Percentiles rank a stretch among this genome's conserved stretches.
Conservation (phyloP, 2,888 invertebrate species). For the Choreutis nemorana region DNA sequence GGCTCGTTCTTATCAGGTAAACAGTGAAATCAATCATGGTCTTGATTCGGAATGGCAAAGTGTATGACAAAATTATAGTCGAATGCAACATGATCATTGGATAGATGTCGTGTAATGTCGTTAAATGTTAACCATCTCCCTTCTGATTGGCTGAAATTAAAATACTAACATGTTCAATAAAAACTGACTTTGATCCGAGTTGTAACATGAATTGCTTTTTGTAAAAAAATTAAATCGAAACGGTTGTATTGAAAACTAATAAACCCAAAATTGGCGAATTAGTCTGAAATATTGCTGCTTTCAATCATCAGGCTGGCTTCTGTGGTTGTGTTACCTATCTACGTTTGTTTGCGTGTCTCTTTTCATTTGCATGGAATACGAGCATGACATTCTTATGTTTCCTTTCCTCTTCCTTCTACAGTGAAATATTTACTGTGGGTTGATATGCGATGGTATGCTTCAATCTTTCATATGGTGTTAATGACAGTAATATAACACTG, state of each 20-base stretch:
- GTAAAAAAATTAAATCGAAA: no score
- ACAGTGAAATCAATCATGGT: slow-evolving; percentile 58
- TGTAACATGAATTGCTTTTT: no score
- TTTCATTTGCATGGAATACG: slow-evolving; percentile 63
- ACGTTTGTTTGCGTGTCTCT: slow-evolving; percentile 59
- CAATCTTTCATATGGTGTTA: not conserved
- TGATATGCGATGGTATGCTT: no score
- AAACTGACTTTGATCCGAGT: no score
- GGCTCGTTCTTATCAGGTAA: slow-evolving; percentile 89
- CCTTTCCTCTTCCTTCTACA: slow-evolving; percentile 38
- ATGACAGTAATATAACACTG: not conserved
- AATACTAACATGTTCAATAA: no score
- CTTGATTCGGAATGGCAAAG: slow-evolving; percentile 59
- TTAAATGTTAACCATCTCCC: slow-evolving; percentile 27
- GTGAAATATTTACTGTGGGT: slow-evolving; percentile 31
- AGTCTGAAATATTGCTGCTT: slow-evolving; percentile 38
- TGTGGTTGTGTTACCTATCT: slow-evolving; percentile 49
- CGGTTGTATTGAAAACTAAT: slow-evolving; percentile 3
- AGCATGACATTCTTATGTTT: slow-evolving; percentile 43
- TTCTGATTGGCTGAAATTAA: slow-evolving; percentile 53
- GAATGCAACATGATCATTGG: slow-evolving; percentile 42
- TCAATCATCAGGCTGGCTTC: slow-evolving; percentile 53
- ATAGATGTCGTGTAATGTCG: slow-evolving; percentile 54
- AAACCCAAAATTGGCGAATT: slow-evolving; percentile 18
- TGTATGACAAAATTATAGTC: slow-evolving; percentile 60